Base-by-base conservation (phyloP, 1,140 invertebrate species). In the Mya arenaria region DNA sequence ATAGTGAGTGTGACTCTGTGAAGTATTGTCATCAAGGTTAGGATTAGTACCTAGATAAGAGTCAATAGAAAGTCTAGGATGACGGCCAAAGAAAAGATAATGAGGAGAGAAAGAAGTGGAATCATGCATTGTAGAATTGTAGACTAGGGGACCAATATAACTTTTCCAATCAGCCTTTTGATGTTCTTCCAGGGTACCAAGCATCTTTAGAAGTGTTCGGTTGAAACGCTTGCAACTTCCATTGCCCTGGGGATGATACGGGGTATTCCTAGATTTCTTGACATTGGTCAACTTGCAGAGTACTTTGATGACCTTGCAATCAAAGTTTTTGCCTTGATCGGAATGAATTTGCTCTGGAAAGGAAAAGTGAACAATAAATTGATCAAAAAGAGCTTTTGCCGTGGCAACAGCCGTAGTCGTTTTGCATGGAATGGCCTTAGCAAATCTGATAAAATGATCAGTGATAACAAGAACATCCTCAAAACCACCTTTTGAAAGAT, bases 381-480 rank as follows among this genome's bases (percentile, higher is more conserved):
- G 17, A n/a, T 74, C 52, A 34, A 34, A 39, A 32, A 58, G 71
- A 19, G 23, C 71, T 58, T 48, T 19, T n/a, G 71, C 52, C 32
- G 71, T 74, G 8, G 71, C 58, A 30, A 58, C 48, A 32, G 71
- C 55, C 6, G 71, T 74, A 28, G 56, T 48, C 32, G 56, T 74
- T 15, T 66, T 39, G 17, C 30, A 74, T 2, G 81, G 80, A 25
- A 71, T n/a, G 25, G 68, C 80, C 19, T 69, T 28, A 15, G 62
- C 79, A 68, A 56, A 78, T 32, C 41, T 44, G n/a, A 73, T 85
- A 44, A 85, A 85, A 56, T 83, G 80, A 58, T 85, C 65, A 25
- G 84, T 85, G 17, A 78, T 72, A 25, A 78, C 80, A 37, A 83
- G 44, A 36, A 81, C 69, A 34, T 83, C 28, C 30, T 77, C 39